Evolutionary conservation across 2,113 vertebrate genomes (phyloP).

Genomic region (Lathamus discolor): DNA sequence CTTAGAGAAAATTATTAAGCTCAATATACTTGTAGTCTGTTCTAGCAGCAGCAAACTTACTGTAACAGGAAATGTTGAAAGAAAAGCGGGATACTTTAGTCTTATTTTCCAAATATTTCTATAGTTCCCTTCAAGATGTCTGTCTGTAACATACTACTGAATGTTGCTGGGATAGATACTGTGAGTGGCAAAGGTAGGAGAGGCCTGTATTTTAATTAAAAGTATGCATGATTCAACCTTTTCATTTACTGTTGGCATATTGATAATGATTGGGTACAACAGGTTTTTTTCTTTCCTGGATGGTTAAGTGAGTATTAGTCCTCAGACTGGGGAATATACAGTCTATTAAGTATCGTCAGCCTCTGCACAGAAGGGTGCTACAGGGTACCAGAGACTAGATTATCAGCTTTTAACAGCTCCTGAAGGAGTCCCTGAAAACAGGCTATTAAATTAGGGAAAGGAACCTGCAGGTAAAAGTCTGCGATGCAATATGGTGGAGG

Average conservation of each 20-base stretch:
- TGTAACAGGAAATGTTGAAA: background rate
- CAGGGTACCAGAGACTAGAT: background rate
- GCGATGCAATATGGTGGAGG: background rate
- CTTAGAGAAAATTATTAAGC: background rate
- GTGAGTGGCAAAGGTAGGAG: background rate
- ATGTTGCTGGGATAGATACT: background rate
- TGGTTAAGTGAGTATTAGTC: background rate
- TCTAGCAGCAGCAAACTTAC: background rate
- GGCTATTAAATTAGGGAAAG: background rate
- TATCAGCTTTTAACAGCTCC: background rate
- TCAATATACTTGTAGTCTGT: background rate
- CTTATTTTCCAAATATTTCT: background rate
- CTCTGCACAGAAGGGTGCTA: background rate
- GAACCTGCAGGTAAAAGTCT: background rate
- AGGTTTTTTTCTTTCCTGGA: background rate
- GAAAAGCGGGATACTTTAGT: background rate
- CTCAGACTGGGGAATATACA: background rate
- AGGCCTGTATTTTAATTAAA: background rate
- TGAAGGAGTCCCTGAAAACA: background rate
- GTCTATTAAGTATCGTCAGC: background rate
- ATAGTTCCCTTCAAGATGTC: background rate
- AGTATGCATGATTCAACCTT: background rate
- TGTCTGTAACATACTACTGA: background rate
- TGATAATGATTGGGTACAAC: background rate
- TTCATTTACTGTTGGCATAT: background rate